phyloP scores from a whole-genome alignment of 2,888 invertebrate species.

The Eupithecia inturbata region DNA sequence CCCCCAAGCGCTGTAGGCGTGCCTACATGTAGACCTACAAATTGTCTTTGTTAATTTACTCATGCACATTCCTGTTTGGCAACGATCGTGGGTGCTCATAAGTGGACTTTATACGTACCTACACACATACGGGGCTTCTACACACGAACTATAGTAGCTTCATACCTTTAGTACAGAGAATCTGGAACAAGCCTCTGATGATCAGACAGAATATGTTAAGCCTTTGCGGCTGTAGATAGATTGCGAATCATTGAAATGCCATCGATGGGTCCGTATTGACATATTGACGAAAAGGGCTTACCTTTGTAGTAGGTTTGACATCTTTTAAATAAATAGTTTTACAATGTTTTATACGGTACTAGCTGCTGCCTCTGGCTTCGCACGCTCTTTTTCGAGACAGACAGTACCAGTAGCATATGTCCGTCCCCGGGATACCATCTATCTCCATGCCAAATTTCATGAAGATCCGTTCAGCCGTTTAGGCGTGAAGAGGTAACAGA shows the following conservation, averaged over 20 bases:
- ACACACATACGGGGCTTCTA: slow-evolving; percentile 1
- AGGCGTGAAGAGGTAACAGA: too few relatives aligned
- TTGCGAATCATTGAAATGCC: background rate
- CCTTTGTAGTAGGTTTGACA: background rate
- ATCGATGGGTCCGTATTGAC: background rate
- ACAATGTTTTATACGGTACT: background rate
- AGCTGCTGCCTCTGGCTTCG: too few relatives aligned
- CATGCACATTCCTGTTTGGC: slow-evolving; percentile 36
- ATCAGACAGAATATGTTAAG: slow-evolving; percentile 5
- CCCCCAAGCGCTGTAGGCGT: slow-evolving; percentile 22
- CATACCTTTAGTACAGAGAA: background rate
- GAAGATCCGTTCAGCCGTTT: too few relatives aligned
- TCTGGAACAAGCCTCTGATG: background rate
- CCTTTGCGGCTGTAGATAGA: background rate
- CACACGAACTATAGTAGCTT: background rate
- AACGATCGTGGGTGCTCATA: slow-evolving; percentile 35
- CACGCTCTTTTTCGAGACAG: too few relatives aligned
- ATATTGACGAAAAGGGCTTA: background rate
- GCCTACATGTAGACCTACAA: slow-evolving; percentile 29
- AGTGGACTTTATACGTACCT: slow-evolving; percentile 30
- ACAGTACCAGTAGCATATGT: too few relatives aligned
- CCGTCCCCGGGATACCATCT: too few relatives aligned
- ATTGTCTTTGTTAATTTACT: slow-evolving; percentile 38
- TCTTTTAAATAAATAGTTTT: too few relatives aligned
- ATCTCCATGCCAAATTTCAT: too few relatives aligned